Base-by-base conservation (phyloP, 2,888 invertebrate species). In the Drosophila pullipes region DNA sequence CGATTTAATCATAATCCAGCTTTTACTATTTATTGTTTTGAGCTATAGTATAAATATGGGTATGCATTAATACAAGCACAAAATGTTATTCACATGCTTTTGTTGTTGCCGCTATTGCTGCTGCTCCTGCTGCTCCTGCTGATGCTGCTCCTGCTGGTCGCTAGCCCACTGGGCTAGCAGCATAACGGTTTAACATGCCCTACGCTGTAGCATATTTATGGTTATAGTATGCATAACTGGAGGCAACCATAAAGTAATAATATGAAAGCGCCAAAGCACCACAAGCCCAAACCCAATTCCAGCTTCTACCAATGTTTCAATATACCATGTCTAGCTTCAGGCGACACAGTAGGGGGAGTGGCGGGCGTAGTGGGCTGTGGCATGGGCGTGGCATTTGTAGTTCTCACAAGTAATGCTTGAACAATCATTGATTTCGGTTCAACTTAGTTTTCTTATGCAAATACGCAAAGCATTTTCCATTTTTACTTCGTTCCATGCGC, bases 1-100 rank as follows among this genome's bases (percentile, higher is more conserved):
- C 87, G 87, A 88, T 90, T 88, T 90, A 88, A 88, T 88, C 91
- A 88, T 88, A 88, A 88, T 88, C 87, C 91, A 81, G 87, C 87
- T 90, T 88, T 86, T 90, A 88, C 87, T 88, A 88, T 88, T 88
- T 88, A 88, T 88, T 88, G 87, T 88, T 88, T 89, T 86, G 87
- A 88, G 91, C 91, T 86, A 90, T 89, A 82, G 89, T 81, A 88
- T 90, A 88, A 88, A 88, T 89, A 90, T 89, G 86, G 80, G 76
- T 69, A 78, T 89, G 81, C 87, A 88, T 88, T 88, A 88, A 88
- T 84, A 88, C 91, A 89, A 89, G 89, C 82, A 90, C 81, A 88
- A 80, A 82, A 85, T 90, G 77, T 86, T 83, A 82, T 89, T 77
- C 81, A 77, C 71, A 69, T 71, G 73, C 66, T 76, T 67, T 76